Evolutionary conservation across 2,797 vertebrate species (phyloP).

Genomic region (Ctenochaetus hawaiiensis): DNA sequence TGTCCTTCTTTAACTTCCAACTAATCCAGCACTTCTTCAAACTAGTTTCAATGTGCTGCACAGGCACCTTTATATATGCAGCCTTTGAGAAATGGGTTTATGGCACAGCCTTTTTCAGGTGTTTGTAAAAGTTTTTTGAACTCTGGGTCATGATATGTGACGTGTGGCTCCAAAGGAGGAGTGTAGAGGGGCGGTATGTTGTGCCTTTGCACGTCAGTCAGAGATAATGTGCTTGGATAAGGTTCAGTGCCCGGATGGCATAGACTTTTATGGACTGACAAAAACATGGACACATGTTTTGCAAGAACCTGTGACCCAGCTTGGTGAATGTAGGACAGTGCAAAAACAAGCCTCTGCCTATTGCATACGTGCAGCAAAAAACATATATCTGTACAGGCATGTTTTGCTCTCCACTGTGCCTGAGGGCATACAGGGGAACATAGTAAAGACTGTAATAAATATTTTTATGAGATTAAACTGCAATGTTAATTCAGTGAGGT

Average conservation of each 20-base stretch:
- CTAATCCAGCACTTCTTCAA: background rate
- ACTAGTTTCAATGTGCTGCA: background rate
- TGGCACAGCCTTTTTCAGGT: constrained; percentile 48
- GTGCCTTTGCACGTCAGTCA: constrained; percentile 40
- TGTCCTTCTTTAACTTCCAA: background rate
- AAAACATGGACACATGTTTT: constrained; percentile 65
- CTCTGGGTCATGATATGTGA: constrained; percentile 37
- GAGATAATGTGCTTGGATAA: constrained; percentile 44
- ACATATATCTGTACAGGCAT: background rate
- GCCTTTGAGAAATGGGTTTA: constrained; percentile 42
- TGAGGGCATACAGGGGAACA: background rate
- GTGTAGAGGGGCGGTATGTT: constrained; percentile 12
- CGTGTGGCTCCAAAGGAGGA: constrained; percentile 46
- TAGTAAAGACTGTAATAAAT: background rate
- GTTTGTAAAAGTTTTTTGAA: constrained; percentile 46
- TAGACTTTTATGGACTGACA: constrained; percentile 35
- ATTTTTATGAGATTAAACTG: constrained; percentile 7
- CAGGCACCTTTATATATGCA: constrained; percentile 42
- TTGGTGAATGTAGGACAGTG: background rate
- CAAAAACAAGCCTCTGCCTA: constrained; percentile 25
- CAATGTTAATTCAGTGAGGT: constrained; percentile 38
- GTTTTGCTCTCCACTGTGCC: constrained; percentile 20
- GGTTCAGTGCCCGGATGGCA: constrained; percentile 54
- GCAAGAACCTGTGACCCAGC: constrained; percentile 38
- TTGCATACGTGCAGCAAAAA: constrained; percentile 30